Base-by-base conservation (phyloP, 2,888 invertebrate species). In the Melanostoma mellinum region DNA sequence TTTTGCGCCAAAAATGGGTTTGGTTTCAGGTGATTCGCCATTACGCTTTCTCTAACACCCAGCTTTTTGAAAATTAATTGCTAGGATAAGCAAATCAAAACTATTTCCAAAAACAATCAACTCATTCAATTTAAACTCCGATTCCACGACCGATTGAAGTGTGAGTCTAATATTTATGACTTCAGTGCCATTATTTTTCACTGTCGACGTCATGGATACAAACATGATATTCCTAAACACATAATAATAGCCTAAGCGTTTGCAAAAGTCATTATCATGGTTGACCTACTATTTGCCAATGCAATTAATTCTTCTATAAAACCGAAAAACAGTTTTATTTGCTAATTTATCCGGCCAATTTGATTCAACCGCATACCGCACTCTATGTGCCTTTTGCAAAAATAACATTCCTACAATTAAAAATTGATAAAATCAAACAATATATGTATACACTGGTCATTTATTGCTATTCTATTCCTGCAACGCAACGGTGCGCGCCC, bases 301-400 rank as follows among this genome's bases (percentile, higher is more conserved):
- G 71, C 76, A 58, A 81, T 81, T 76, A 81, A 72, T 81, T 76
- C 32, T 38, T 36, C 38, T 60, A 20, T 48, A 61, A 71, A 56
- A 73, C 46, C 68, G 33, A 35, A 65, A 76, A 71, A 67, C 73
- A 82, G 20, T 82, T 73, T 77, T 72, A 82, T 82, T 63, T 77
- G 50, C 61, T 55, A 77, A 82, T 82, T 82, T 82, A 77, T 77
- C 46, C 56, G 63, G 77, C 68, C 72, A 73, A 77, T 82, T 82
- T 73, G 68, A 77, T 58, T 63, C 9, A 35, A 60, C 71, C 65
- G 36, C 65, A 42, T 42, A 6, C 6, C n/a, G 20, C 52, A 5
- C 3, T 8, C 42, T 9, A n/a, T 36, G n/a, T 0, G 30, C 42
- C 40, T 38, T 38, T 38, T 50, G 30, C n/a, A n/a, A 63, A 58